A percentile compares a stretch with the other conserved stretches of the same genome.
These are phyloP conservation scores for Sebastolobus alascanus DNA, from an alignment of 2,797 vertebrate species.

Conservation along the genomic window DNA sequence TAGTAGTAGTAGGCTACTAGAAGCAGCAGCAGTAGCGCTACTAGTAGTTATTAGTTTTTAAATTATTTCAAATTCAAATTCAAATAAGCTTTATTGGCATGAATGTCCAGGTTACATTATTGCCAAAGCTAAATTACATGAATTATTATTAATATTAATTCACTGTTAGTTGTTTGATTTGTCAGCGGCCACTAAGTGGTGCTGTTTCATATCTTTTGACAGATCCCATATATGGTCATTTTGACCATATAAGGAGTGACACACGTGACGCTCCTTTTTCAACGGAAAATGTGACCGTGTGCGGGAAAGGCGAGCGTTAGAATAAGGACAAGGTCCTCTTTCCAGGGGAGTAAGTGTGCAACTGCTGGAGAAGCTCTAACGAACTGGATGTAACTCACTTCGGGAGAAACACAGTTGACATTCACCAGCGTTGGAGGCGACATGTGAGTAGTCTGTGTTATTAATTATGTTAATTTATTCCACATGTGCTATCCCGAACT, in stretches of 20 bases:
- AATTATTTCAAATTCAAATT: too few relatives aligned
- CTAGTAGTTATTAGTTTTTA: too few relatives aligned
- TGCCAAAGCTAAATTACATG: too few relatives aligned
- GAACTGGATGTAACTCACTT: not conserved
- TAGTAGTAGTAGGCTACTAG: not conserved
- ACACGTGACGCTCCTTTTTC: conserved; percentile 44
- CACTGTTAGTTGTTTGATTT: not conserved
- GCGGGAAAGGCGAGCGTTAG: conserved; percentile 76
- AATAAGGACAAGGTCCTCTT: conserved; percentile 24
- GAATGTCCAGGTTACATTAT: too few relatives aligned
- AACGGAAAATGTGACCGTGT: conserved; percentile 76
- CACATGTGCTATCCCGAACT: not conserved
- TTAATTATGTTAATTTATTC: not conserved
- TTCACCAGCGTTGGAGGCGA: not conserved
- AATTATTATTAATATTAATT: not conserved
- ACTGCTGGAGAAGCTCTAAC: not conserved
- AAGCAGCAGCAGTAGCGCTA: too few relatives aligned
- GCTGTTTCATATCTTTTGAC: conserved; percentile 2
- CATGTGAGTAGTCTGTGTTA: conserved; percentile 42
- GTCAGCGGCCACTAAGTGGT: conserved; percentile 30
- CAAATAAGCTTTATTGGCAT: too few relatives aligned
- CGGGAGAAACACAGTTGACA: not conserved
- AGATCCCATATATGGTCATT: conserved; percentile 61
- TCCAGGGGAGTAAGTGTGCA: not conserved
- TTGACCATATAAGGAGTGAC: conserved; percentile 51